Evolutionary conservation across 2,113 vertebrate species (phyloP).

Genomic region (Caretta caretta): DNA sequence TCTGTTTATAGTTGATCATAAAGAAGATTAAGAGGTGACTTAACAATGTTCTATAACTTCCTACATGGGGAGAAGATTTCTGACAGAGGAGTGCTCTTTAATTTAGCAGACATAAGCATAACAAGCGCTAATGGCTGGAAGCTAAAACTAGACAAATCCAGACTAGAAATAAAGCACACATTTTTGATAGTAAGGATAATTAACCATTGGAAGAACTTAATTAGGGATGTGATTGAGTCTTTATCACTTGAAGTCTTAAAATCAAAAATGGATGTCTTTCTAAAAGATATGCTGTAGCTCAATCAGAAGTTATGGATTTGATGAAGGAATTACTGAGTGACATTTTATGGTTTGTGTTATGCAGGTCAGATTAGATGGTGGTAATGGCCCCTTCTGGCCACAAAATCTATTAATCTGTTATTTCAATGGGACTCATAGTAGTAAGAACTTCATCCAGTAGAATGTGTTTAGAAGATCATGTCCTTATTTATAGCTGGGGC

Average conservation of each 20-base stretch:
- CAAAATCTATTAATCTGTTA: background rate
- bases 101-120: background rate
- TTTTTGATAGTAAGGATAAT: background rate
- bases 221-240: background rate
- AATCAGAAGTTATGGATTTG: background rate
- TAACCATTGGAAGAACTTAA: too few relatives aligned
- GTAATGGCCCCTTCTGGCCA: background rate
- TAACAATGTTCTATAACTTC: background rate
- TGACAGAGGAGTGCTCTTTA: background rate
- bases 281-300: background rate
- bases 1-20: background rate
- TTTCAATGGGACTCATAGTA: background rate
- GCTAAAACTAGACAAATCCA: background rate
- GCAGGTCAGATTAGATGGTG: background rate
- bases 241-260: background rate
- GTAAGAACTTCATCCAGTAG: background rate
- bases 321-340: background rate
- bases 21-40: background rate
- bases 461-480: background rate
- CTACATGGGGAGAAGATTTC: background rate
- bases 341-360: background rate
- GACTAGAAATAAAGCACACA: background rate
- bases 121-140: background rate
- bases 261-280: background rate
- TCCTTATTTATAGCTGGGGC: background rate